phyloP scores from a whole-genome alignment of 92 coral and sea anemone species.

The Muricea muricata region DNA sequence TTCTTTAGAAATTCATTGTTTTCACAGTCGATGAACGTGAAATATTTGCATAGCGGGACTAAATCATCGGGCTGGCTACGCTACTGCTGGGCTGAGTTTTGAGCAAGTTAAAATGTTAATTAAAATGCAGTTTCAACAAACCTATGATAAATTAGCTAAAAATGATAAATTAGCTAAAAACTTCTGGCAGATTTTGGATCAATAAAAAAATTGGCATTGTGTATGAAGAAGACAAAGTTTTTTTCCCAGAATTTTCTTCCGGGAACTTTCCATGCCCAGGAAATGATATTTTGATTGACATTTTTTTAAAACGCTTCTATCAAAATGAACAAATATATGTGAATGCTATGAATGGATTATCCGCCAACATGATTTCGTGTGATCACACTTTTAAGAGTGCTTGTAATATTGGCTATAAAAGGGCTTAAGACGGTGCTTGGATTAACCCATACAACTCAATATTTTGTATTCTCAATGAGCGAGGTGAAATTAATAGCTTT shows the following conservation, averaged over 20 bases:
- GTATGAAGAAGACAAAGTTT: background rate
- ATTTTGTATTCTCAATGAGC: too few relatives aligned
- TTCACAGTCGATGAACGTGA: too few relatives aligned
- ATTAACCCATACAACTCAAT: too few relatives aligned
- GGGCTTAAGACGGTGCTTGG: too few relatives aligned
- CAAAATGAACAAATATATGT: background rate
- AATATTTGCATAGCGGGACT: too few relatives aligned
- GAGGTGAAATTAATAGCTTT: too few relatives aligned
- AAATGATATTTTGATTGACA: constrained; percentile 17
- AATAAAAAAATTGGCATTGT: background rate
- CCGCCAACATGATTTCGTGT: constrained; percentile 1
- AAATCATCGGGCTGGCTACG: too few relatives aligned
- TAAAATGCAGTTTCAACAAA: background rate
- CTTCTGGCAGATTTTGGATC: background rate
- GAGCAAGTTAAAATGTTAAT: background rate
- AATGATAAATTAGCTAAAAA: background rate
- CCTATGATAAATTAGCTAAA: background rate
- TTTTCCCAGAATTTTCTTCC: constrained; percentile 2
- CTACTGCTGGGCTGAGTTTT: constrained; percentile 25
- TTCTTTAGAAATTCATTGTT: too few relatives aligned
- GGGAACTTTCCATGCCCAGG: constrained; percentile 5
- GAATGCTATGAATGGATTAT: background rate
- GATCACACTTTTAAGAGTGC: too few relatives aligned
- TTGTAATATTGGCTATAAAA: too few relatives aligned
- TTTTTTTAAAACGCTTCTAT: constrained; percentile 16